A percentile compares a stretch with the other conserved stretches of the same genome.
These are phyloP conservation scores for Drosophila subpulchrella DNA, from an alignment of 1,140 invertebrate genomes.

Conservation along the genomic window DNA sequence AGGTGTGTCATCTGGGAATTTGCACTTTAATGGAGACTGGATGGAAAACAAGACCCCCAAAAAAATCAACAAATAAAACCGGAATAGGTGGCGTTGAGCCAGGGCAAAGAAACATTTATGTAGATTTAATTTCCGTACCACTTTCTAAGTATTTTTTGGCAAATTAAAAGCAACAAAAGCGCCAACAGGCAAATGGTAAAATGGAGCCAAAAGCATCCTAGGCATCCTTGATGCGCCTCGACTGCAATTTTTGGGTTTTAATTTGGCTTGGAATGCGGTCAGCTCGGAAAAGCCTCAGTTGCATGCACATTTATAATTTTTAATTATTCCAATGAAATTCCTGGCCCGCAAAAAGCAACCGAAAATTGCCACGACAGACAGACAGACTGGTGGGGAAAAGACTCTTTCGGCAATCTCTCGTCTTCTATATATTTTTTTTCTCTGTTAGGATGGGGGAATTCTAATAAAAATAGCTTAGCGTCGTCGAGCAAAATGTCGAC, in stretches of 20 bases:
- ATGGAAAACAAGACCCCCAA: too few relatives aligned
- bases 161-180: conserved; percentile 55
- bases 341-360: conserved; percentile 27
- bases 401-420: conserved; percentile 15
- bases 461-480: conserved; percentile 70
- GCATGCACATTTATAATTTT: conserved; percentile 66
- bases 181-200: neutral
- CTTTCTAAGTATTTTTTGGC: conserved; percentile 54
- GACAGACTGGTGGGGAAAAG: conserved; percentile 6
- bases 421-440: neutral
- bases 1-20: too few relatives aligned
- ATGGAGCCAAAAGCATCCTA: neutral
- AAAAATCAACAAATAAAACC: neutral
- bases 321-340: conserved; percentile 62
- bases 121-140: conserved; percentile 53
- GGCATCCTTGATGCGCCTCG: conserved; percentile 26
- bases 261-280: conserved; percentile 70
- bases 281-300: conserved; percentile 21
- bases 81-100: neutral
- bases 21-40: too few relatives aligned
- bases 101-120: conserved; percentile 25
- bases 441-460: conserved; percentile 47
- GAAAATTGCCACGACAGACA: conserved; percentile 27
- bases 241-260: conserved; percentile 56
- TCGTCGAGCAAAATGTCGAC: conserved; percentile 53